Percentiles rank a stretch among this genome's conserved stretches.
Evolutionary conservation across 2,797 vertebrate genomes (phyloP).

Genomic region (Coregonus ussuriensis): DNA sequence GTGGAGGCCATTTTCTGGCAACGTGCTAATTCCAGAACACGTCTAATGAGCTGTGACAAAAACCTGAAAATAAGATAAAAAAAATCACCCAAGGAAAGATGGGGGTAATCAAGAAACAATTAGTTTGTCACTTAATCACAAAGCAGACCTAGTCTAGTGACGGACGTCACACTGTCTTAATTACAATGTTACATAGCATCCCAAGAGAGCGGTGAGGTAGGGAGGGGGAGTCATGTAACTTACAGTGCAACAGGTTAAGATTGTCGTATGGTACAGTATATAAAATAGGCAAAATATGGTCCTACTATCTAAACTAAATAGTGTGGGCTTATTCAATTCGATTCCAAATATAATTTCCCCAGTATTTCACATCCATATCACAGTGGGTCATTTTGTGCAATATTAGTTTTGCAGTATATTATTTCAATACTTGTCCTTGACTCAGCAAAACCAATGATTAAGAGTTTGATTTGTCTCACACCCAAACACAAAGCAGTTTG

Average conservation of each 20-base stretch:
- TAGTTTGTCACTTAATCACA: conserved; percentile 45
- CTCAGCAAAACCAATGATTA: neutral
- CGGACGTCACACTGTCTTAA: neutral
- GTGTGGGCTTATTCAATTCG: neutral
- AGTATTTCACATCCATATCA: neutral
- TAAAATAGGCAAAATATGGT: too few species aligned
- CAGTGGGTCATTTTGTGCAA: neutral
- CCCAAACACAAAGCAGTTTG: neutral
- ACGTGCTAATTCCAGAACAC: conserved; percentile 33
- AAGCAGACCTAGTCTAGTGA: conserved; percentile 20
- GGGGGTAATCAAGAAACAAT: conserved; percentile 46
- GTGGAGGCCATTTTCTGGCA: too few species aligned
- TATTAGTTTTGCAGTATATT: neutral
- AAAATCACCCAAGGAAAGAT: conserved; percentile 37
- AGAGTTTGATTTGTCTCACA: neutral
- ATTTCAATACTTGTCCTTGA: neutral
- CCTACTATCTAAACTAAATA: neutral
- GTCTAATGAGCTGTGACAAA: conserved; percentile 48
- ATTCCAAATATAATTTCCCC: neutral
- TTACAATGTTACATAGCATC: too few species aligned
- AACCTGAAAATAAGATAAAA: conserved; percentile 31
- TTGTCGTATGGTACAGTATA: too few species aligned
- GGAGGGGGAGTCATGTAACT: neutral
- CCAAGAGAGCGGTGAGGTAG: neutral
- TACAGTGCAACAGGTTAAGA: neutral